Evolutionary conservation across 2,797 vertebrate genomes (phyloP).

Genomic region (Molossus alvarezi): DNA sequence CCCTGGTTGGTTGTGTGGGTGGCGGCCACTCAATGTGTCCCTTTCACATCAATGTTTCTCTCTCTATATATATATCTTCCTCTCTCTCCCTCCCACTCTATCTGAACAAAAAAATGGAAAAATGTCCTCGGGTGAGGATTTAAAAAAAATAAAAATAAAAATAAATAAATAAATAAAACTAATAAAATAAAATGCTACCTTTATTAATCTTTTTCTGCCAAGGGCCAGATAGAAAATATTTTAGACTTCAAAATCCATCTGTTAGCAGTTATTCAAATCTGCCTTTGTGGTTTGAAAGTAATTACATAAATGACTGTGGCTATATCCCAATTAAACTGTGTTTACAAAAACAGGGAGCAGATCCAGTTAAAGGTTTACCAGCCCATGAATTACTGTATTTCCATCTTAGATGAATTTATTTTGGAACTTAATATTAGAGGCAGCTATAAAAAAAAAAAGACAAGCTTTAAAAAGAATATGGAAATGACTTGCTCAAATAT

Average conservation of each 20-base stretch:
- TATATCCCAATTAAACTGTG: neutral
- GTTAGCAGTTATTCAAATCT: neutral
- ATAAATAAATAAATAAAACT: too few species aligned
- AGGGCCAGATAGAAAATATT: neutral
- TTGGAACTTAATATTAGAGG: constrained; percentile 20
- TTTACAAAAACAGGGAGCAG: neutral
- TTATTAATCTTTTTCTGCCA: neutral
- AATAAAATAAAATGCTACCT: constrained; percentile 6
- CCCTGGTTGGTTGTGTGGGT: too few species aligned
- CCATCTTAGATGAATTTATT: neutral
- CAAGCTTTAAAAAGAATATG: neutral
- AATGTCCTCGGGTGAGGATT: too few species aligned
- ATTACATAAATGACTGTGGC: neutral
- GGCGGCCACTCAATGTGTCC: too few species aligned
- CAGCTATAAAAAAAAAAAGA: neutral
- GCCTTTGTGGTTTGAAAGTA: neutral
- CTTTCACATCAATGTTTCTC: too few species aligned
- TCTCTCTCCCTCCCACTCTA: too few species aligned
- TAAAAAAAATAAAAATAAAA: too few species aligned
- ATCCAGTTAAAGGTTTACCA: neutral
- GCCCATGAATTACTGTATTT: neutral
- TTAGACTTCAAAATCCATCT: neutral
- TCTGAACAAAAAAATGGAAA: too few species aligned
- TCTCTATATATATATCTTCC: too few species aligned
- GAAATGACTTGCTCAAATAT: neutral